Conservation (phyloP, 2,113 vertebrate species). For the Neoarius graeffei region DNA sequence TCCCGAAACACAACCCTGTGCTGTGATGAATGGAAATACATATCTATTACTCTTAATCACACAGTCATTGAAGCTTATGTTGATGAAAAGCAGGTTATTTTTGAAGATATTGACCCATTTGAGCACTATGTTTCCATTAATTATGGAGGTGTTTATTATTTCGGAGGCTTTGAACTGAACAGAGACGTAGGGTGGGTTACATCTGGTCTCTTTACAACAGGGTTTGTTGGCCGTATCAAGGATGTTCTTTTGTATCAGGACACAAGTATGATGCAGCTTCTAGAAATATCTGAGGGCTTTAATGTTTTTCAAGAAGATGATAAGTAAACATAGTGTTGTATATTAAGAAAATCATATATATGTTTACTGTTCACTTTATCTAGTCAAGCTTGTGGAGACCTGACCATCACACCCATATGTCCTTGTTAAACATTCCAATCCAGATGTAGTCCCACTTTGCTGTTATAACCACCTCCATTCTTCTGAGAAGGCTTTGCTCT, state of each 20-base stretch:
- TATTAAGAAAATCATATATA: not conserved
- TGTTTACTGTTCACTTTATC: not conserved
- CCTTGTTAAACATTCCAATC: not conserved
- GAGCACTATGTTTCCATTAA: constrained; percentile 82
- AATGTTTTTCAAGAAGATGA: constrained; percentile 76
- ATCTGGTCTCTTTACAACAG: constrained; percentile 75
- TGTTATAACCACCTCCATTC: no score
- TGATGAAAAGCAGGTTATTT: constrained; percentile 70
- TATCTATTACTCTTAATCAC: constrained; percentile 74
- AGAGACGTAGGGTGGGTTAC: constrained; percentile 72
- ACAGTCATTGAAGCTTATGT: constrained; percentile 77
- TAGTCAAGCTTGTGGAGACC: not conserved
- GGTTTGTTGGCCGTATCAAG: constrained; percentile 80
- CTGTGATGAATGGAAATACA: constrained; percentile 72
- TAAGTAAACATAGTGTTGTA: constrained; percentile 22
- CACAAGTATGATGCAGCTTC: constrained; percentile 70
- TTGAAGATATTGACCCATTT: constrained; percentile 77
- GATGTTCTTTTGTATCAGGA: constrained; percentile 80
- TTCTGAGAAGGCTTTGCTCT: no score
- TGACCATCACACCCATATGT: not conserved
- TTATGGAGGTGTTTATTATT: constrained; percentile 77
- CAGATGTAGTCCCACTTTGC: not conserved
- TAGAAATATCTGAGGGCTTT: constrained; percentile 77
- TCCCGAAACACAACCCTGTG: constrained; percentile 63
- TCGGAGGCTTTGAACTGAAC: constrained; percentile 82